A percentile compares a stretch with the other conserved stretches of the same genome.
Conservation (phyloP, 1,140 invertebrate genomes). For the Atta colombica region DNA sequence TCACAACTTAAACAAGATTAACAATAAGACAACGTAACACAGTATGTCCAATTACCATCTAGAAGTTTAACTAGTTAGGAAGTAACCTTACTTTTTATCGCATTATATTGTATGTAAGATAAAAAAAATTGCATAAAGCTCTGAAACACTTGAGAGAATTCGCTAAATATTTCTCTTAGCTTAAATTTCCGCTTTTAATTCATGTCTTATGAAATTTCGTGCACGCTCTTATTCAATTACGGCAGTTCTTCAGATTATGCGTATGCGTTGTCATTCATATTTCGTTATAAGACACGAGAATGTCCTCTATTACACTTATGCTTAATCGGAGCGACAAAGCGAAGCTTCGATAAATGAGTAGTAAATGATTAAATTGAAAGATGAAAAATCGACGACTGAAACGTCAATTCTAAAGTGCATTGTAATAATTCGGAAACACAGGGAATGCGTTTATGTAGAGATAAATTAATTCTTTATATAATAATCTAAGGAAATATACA, state of each 20-base stretch:
- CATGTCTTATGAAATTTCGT: constrained; percentile 12
- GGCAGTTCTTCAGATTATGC: constrained; percentile 48
- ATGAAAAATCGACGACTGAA: constrained; percentile 7
- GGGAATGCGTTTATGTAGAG: background rate
- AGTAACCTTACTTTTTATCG: constrained; percentile 45
- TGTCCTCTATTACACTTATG: constrained; percentile 13
- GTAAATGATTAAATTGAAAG: constrained; percentile 24
- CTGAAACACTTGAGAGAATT: constrained; percentile 23
- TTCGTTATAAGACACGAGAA: constrained; percentile 13
- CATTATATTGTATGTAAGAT: constrained; percentile 38
- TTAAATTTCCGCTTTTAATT: constrained; percentile 4
- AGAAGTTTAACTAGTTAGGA: constrained; percentile 26
- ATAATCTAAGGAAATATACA: constrained; percentile 13
- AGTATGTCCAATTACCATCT: background rate
- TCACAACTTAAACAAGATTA: constrained; percentile 49
- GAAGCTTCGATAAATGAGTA: background rate
- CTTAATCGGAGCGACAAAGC: background rate
- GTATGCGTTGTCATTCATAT: constrained; percentile 16
- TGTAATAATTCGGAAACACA: constrained; percentile 2
- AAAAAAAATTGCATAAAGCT: constrained; percentile 10
- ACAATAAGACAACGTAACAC: constrained; percentile 5
- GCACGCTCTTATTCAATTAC: constrained; percentile 26
- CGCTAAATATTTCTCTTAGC: background rate
- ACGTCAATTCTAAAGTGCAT: constrained; percentile 8
- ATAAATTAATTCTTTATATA: constrained; percentile 19